These are phyloP conservation scores for Heteropelma amictum DNA, from an alignment of 2,888 invertebrate genomes.

Conservation along the genomic window DNA sequence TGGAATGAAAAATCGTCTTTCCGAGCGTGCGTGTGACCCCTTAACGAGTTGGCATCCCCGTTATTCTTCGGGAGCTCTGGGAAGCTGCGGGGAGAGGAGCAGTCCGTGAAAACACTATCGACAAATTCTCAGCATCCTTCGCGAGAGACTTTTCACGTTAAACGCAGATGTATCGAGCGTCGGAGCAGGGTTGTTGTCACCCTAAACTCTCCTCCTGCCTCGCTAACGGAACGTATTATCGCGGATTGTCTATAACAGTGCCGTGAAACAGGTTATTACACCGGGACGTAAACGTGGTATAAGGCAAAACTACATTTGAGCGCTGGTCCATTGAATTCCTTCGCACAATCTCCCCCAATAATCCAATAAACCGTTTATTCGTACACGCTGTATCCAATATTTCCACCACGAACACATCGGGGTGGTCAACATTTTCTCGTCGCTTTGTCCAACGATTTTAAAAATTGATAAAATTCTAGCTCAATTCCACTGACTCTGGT, in stretches of 20 bases:
- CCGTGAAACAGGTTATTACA: conserved; percentile 61
- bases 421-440: neutral
- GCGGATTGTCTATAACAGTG: conserved; percentile 40
- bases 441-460: neutral
- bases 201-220: no score
- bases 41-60: no score
- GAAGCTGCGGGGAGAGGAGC: neutral
- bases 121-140: conserved; percentile 32
- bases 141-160: conserved; percentile 51
- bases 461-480: no score
- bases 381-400: conserved; percentile 3
- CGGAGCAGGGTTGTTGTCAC: conserved; percentile 5
- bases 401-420: neutral
- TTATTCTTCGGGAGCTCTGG: neutral
- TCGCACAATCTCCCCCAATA: conserved; percentile 6
- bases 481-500: no score
- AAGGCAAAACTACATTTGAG: conserved; percentile 55
- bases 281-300: conserved; percentile 15
- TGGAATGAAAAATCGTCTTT: no score
- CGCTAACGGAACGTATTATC: conserved; percentile 43
- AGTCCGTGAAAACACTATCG: conserved; percentile 30
- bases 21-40: no score
- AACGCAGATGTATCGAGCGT: conserved; percentile 44
- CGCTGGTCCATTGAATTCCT: neutral
- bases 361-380: neutral